phyloP scores from a whole-genome alignment of 2,113 vertebrate species.

The Coptodon bakossiorum region DNA sequence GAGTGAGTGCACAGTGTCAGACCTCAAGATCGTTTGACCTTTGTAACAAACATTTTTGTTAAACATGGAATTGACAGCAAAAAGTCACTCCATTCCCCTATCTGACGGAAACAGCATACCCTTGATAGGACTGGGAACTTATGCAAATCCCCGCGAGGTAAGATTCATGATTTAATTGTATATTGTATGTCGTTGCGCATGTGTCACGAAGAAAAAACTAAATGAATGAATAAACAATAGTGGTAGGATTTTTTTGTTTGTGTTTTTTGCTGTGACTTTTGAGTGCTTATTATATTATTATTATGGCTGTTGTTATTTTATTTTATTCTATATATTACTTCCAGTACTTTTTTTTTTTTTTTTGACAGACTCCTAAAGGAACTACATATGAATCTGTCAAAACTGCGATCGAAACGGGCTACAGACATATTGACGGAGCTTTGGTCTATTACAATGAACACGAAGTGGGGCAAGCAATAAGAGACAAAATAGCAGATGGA shows the following conservation, averaged over 20 bases:
- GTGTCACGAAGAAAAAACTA: background rate
- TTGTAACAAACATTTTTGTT: background rate
- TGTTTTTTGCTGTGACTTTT: background rate
- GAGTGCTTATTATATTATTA: background rate
- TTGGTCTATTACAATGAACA: slow-evolving; percentile 83
- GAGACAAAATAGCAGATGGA: slow-evolving; percentile 84
- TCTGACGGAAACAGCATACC: slow-evolving; percentile 83
- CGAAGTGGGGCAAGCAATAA: slow-evolving; percentile 86
- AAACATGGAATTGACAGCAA: slow-evolving; percentile 67
- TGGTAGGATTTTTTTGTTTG: background rate
- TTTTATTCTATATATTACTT: background rate
- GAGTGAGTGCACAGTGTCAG: background rate
- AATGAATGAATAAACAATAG: background rate
- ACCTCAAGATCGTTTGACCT: background rate
- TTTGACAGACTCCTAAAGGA: slow-evolving; percentile 73
- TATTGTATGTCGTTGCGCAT: background rate
- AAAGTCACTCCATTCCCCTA: slow-evolving; percentile 72
- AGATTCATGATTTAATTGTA: slow-evolving; percentile 20
- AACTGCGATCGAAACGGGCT: slow-evolving; percentile 82
- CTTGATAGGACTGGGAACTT: slow-evolving; percentile 85
- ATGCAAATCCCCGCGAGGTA: slow-evolving; percentile 71
- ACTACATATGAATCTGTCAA: slow-evolving; percentile 73
- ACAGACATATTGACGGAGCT: slow-evolving; percentile 87
- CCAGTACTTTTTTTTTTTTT: background rate
- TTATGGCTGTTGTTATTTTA: background rate